Evolutionary conservation across 2,888 invertebrate genomes (phyloP), one percentile per base, ranked within the genome.

Genomic region (Eupithecia inturbata): DNA sequence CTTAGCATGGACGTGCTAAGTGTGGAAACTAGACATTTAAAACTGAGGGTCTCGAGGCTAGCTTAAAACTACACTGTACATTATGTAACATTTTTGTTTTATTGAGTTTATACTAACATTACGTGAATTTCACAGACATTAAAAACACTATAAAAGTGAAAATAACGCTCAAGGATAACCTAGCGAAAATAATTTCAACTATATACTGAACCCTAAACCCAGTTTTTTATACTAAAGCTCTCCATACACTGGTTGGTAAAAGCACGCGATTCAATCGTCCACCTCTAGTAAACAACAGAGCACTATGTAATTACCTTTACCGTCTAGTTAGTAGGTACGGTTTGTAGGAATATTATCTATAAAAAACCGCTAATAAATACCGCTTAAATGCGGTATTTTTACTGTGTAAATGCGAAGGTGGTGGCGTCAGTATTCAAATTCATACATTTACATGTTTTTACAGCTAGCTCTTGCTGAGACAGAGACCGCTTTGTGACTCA

Each of bases 241-340:
- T 26, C 4, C 14, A 57, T 57, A 57, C 22, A 57, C 57, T 57
- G 57, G 57, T 57, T 57, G 22, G 26, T 57, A 22, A 57, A 57
- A 57, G 22, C 57, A 57, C 57, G 57, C 57, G 57, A 57, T 57
- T 57, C 57, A 57, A 57, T 57, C 57, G 26, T 57, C 26, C 57
- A 57, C 26, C 57, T 57, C 26, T 12, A 57, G 57, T 57, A 57
- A 57, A 57, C 57, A 57, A 57, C 26, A 14, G 5, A 57, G 10
- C 53, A 53, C 57, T 57, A 57, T 57, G 26, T 57, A 57, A 57
- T 57, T 57, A 57, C 26, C 14, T 57, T 4, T 57, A 4, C 12
- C 57, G 26, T 57, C 57, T 12, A 26, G 57, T 57, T 26, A 57
- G 57, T n/a, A n/a, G n/a, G n/a, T 57, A 22, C 57, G 26, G 5